Evolutionary conservation across 1,140 invertebrate species (phyloP), one percentile per base, ranked within the genome.

Genomic region (Teleogryllus occipitalis): DNA sequence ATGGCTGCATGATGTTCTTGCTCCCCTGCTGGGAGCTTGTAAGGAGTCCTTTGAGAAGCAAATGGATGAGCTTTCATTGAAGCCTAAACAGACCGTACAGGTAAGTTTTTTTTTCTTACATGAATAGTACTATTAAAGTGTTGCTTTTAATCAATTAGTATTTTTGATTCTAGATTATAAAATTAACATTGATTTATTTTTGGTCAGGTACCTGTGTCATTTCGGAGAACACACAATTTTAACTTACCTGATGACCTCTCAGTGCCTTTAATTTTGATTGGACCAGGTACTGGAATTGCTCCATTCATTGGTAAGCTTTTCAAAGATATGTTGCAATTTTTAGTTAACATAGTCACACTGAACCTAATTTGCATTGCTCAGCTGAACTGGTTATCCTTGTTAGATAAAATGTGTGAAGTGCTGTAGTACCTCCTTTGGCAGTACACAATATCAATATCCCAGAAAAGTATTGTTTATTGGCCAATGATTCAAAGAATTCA

Each of bases 271-370:
- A 90, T 97, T 81, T 90, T 97, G 85, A 90, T 97, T 81, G 93
- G 92, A 8, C 90, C 94, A 80, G 96, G 96, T 18, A 96, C 94
- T 49, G 96, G 95, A 15, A 86, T 96, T 39, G 91, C 95, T 10
- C 95, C 95, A 4, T 97, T 95, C 84, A 89, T 90, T 80, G 88
- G 84, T 83, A 82, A 80, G 77, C 18, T 65, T 65, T 54, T 14
- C 18, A 14, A 14, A 65, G 18, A 14, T 2, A 65, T 65, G 10
- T 65, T 65, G 27, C 27, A 39, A 39, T 39, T 18, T 65, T 65
- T 7, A 65, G 54, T 65, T 65, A 3, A 39, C 5, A 39, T 5
- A 39, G 27, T 5, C 27, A 39, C 27, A 39, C 1, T 39, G 27
- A 39, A 39, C 27, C 27, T 39, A 5, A 2, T 39, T 39, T 39